Percentiles rank a stretch among this genome's conserved stretches.
Evolutionary conservation across 1,140 invertebrate genomes (phyloP).

Genomic region (Lepidurus arcticus): DNA sequence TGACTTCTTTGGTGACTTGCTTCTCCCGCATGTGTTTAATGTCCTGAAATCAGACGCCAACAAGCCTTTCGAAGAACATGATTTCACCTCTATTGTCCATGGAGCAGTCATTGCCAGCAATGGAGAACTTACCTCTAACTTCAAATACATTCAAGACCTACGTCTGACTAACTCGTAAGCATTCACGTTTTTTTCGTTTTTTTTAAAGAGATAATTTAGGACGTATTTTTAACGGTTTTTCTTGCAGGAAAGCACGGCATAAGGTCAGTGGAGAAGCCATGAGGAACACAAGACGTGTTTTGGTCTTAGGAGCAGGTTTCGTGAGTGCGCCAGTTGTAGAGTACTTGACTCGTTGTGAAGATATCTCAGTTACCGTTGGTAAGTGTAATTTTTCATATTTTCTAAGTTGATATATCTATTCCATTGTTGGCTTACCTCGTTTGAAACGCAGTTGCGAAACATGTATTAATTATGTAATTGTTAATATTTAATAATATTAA

Average conservation of each 20-base stretch:
- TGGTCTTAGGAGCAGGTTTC: slow-evolving; percentile 91
- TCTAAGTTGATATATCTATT: not conserved
- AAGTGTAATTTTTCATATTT: slow-evolving; percentile 25
- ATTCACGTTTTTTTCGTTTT: not conserved
- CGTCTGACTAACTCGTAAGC: slow-evolving; percentile 52
- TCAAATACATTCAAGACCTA: slow-evolving; percentile 90
- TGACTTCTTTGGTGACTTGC: slow-evolving; percentile 91
- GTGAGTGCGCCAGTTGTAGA: slow-evolving; percentile 90
- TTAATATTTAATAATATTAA: not conserved
- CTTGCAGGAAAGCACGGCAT: slow-evolving; percentile 28
- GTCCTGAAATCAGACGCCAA: slow-evolving; percentile 87
- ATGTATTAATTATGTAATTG: slow-evolving; percentile 26
- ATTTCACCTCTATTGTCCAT: slow-evolving; percentile 68
- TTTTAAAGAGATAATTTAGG: slow-evolving; percentile 22
- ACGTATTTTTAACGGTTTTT: not conserved
- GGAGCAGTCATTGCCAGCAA: slow-evolving; percentile 95
- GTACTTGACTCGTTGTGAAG: slow-evolving; percentile 76
- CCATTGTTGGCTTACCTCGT: too few species aligned
- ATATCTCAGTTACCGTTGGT: slow-evolving; percentile 75
- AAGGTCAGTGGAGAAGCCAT: slow-evolving; percentile 31
- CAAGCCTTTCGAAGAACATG: slow-evolving; percentile 71
- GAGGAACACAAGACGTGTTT: slow-evolving; percentile 51
- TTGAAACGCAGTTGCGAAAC: too few species aligned
- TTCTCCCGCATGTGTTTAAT: slow-evolving; percentile 81
- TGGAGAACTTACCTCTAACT: slow-evolving; percentile 82